These are phyloP conservation scores for Coenonympha glycerion DNA, from an alignment of 2,888 invertebrate species.

Conservation along the genomic window DNA sequence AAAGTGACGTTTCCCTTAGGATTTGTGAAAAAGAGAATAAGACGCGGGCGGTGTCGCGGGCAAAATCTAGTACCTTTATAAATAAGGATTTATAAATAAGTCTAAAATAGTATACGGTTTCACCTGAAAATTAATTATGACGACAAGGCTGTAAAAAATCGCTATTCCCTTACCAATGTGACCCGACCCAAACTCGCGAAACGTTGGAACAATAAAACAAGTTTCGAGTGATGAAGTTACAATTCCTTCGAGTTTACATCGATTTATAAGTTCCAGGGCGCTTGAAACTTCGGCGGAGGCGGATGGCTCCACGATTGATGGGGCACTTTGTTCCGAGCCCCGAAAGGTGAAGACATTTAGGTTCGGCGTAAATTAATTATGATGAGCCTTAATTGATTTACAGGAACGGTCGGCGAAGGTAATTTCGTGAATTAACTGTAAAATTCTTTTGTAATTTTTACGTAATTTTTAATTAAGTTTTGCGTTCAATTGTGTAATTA, in stretches of 20 bases:
- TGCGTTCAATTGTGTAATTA: background rate
- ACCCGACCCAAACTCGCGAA: conserved; percentile 14
- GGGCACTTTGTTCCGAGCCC: conserved; percentile 26
- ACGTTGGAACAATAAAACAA: conserved; percentile 29
- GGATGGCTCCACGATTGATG: conserved; percentile 27
- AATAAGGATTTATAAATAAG: too few relatives aligned
- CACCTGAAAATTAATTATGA: background rate
- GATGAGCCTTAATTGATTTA: conserved; percentile 20
- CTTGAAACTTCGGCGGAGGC: conserved; percentile 18
- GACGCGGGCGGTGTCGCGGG: too few relatives aligned
- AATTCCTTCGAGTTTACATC: conserved; percentile 31
- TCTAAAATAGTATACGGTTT: too few relatives aligned
- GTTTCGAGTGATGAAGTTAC: conserved; percentile 30
- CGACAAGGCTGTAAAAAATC: too few relatives aligned
- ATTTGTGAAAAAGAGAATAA: too few relatives aligned
- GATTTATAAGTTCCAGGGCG: conserved; percentile 23
- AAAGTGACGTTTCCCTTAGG: too few relatives aligned
- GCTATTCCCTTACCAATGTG: background rate
- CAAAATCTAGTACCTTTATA: too few relatives aligned
- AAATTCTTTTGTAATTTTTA: background rate
- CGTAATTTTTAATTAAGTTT: background rate
- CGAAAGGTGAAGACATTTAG: conserved; percentile 30
- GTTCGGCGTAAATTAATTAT: conserved; percentile 29
- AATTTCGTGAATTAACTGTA: conserved; percentile 3
- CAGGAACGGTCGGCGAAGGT: background rate